A percentile compares a stretch with the other conserved stretches of the same genome.
Evolutionary conservation across 2,797 vertebrate species (phyloP).

Genomic region (Ateles fusciceps): DNA sequence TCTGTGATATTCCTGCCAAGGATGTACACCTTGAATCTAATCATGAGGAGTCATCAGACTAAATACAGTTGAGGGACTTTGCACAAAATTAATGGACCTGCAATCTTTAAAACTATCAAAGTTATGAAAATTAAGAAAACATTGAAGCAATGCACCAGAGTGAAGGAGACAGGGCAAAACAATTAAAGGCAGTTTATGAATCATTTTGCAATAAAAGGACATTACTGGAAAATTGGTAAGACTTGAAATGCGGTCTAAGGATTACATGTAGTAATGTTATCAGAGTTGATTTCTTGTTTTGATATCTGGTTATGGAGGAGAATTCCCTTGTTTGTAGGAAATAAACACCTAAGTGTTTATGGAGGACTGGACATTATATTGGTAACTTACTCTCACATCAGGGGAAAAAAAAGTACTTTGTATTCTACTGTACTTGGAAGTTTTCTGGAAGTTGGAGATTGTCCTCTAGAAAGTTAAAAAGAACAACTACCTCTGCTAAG

Average conservation of each 20-base stretch:
- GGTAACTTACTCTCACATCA: neutral
- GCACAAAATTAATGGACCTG: neutral
- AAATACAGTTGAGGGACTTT: neutral
- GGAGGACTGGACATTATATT: neutral
- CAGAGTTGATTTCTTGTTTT: constrained; percentile 21
- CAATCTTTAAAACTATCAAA: neutral
- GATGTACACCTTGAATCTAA: neutral
- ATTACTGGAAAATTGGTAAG: neutral
- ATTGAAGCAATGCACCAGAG: neutral
- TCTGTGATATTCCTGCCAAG: neutral
- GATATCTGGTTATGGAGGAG: neutral
- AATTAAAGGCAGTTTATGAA: neutral
- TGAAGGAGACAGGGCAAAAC: neutral
- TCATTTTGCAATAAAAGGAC: neutral
- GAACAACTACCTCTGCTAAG: neutral
- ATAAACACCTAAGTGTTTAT: neutral
- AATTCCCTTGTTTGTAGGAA: constrained; percentile 4
- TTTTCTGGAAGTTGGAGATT: constrained; percentile 28
- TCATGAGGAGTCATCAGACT: neutral
- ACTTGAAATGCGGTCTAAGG: neutral
- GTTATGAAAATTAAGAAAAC: constrained; percentile 35
- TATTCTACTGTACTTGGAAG: constrained; percentile 2
- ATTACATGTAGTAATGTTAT: neutral
- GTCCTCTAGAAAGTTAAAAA: neutral
- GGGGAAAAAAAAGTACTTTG: neutral